A percentile compares a stretch with the other conserved stretches of the same genome.
These are phyloP conservation scores for Hirundo rustica DNA, from an alignment of 2,797 vertebrate species.

Conservation along the genomic window DNA sequence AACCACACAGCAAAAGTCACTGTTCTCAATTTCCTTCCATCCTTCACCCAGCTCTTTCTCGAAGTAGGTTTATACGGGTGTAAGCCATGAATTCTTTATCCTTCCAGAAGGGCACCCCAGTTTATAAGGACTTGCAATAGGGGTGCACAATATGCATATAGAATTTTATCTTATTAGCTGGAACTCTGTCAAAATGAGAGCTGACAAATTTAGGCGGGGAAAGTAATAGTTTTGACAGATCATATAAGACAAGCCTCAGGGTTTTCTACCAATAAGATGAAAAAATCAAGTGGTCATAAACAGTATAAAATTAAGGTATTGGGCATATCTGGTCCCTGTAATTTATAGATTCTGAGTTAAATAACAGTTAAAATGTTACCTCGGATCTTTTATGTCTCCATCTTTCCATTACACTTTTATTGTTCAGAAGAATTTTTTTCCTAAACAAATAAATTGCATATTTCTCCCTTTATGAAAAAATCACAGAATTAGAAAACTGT, in stretches of 20 bases:
- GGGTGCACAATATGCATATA: background rate
- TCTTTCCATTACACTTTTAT: background rate
- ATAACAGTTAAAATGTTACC: background rate
- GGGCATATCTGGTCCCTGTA: background rate
- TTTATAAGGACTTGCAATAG: background rate
- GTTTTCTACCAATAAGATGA: background rate
- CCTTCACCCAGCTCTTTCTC: background rate
- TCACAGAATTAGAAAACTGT: background rate
- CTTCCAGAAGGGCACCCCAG: background rate
- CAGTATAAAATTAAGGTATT: background rate
- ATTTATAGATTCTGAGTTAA: background rate
- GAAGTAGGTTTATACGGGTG: background rate
- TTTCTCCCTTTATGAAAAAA: background rate
- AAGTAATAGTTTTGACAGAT: background rate
- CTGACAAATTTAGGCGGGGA: background rate
- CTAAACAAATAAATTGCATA: background rate
- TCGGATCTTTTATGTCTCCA: background rate
- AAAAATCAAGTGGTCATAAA: background rate
- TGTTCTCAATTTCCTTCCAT: background rate
- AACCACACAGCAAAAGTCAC: background rate
- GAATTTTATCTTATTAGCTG: background rate
- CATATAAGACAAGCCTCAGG: accelerated
- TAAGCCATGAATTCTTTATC: background rate
- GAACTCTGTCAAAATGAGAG: background rate
- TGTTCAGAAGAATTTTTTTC: background rate